Base-by-base conservation (phyloP, 2,888 invertebrate genomes). In the Caenorhabditis plicata region DNA sequence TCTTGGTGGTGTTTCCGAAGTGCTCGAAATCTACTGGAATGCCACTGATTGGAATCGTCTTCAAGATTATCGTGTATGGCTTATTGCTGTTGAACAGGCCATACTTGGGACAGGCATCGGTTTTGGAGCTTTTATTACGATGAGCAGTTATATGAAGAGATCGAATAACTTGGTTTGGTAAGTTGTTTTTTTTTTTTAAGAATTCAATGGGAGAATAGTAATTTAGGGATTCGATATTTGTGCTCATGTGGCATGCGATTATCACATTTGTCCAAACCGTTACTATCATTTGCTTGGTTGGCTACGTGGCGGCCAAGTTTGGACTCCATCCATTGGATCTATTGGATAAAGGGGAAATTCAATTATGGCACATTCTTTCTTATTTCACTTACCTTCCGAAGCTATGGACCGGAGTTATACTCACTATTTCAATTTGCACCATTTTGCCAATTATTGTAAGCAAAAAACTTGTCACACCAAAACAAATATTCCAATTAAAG, bases 61-160 rank as follows among this genome's bases (percentile, higher is more conserved):
- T 5, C 44, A 58, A n/a, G 76, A 78, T 22, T 73, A 72, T 50
- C 63, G 63, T 17, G 66, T 77, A 4, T 80, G 80, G 80, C 64
- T 70, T 48, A 35, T 67, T 11, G 80, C 81, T 5, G 63, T 75
- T 9, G 76, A 75, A 39, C 78, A 81, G 40, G 72, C 72, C 2
- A 66, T 81, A 47, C 66, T 77, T 7, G 79, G 80, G 11, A 71
- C 70, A 22, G 80, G 80, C 7, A 64, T 80, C 31, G 81, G 81
- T 15, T 80, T 77, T 50, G 81, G 81, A 3, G 76, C 76, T 3
- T 80, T 75, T 55, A 81, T 80, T 50, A 80, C 81, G 4, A 71
- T 81, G 47, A 77, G 73, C 25, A 74, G 74, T n/a, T 81, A 81
- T 62, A 80, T 75, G 63, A 78, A 80, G 50, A 61, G 78, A 39